A percentile compares a stretch with the other conserved stretches of the same genome.
Evolutionary conservation across 2,797 vertebrate genomes (phyloP).

Genomic region (Typhlichthys subterraneus): DNA sequence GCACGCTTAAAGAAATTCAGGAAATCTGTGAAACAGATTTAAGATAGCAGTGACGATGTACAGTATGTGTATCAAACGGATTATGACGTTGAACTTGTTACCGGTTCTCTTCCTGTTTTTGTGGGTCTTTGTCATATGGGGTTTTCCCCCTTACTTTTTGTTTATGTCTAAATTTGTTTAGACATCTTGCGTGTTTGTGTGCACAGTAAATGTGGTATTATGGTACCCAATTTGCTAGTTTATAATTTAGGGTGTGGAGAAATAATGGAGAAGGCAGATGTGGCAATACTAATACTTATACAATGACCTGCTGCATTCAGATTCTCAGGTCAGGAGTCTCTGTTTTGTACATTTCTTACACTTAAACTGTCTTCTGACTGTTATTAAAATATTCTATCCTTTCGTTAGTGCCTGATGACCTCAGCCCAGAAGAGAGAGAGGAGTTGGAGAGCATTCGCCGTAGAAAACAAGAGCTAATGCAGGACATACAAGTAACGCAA

Average conservation of each 20-base stretch:
- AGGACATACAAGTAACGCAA: conserved; percentile 89
- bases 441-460: conserved; percentile 93
- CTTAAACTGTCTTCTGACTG: conserved; percentile 15
- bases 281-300: conserved; percentile 7
- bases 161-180: conserved; percentile 14
- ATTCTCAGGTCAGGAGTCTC: conserved; percentile 48
- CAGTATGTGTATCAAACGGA: no score
- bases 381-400: conserved; percentile 15
- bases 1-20: no score
- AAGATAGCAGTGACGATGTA: no score
- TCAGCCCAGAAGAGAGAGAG: conserved; percentile 91
- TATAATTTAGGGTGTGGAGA: conserved; percentile 31
- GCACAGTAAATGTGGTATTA: conserved; percentile 22
- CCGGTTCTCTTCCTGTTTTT: neutral
- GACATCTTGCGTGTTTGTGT: conserved; percentile 39
- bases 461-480: conserved; percentile 92
- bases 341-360: conserved; percentile 13
- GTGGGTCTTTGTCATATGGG: conserved; percentile 13
- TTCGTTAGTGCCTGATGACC: conserved; percentile 87
- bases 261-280: neutral
- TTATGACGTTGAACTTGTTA: neutral
- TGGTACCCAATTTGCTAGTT: conserved; percentile 1
- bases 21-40: no score
- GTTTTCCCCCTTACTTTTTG: conserved; percentile 35
- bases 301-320: conserved; percentile 43